Evolutionary conservation across 92 coral and sea anemone genomes (phyloP), one percentile per base, ranked within the genome.

Genomic region (Hydrozoanthus gracilis): DNA sequence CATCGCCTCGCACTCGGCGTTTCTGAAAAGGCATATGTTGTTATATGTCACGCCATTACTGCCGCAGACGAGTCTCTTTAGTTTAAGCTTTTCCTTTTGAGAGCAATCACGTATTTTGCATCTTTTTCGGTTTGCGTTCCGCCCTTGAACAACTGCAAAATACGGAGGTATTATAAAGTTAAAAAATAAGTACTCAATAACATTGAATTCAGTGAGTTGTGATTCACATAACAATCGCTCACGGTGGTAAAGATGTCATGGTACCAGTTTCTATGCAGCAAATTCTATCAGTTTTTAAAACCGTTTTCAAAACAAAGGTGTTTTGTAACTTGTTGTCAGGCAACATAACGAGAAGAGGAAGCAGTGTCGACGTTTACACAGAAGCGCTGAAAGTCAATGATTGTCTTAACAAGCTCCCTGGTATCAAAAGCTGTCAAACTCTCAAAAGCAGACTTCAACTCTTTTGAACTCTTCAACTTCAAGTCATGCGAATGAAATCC

Each of bases 31-130:
- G n/a, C 98, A 95, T 9, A 51, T 49, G 88, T 89, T 95, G 84
- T 66, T 48, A 68, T 95, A 95, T 6, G 95, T 92, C 50, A 77
- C 85, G 18, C 95, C 91, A 73, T 95, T 89, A 77, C 92, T 91
- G 6, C 92, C 95, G 62, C 98, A 95, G 4, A 92, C 90, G 0
- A 91, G 94, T 7, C 76, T 68, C 44, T 68, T 66, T 27, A 20
- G 44, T 35, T 35, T 3, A 4, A 27, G 78, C 48, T 71, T 12
- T 44, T 73, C 87, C 5, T 70, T 11, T n/a, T 16, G 47, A 17
- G 60, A 64, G 48, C 48, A 51, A 4, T 66, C 54, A 3, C 85
- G 85, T 65, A 65, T 65, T 49, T 39, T 46, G 70, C 85, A 80
- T 12, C 70, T 65, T 49, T 18, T 80, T 39, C 75, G 8, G 51